These are phyloP conservation scores for Trochalopteron elliotii DNA, from an alignment of 2,113 vertebrate species.

Conservation along the genomic window DNA sequence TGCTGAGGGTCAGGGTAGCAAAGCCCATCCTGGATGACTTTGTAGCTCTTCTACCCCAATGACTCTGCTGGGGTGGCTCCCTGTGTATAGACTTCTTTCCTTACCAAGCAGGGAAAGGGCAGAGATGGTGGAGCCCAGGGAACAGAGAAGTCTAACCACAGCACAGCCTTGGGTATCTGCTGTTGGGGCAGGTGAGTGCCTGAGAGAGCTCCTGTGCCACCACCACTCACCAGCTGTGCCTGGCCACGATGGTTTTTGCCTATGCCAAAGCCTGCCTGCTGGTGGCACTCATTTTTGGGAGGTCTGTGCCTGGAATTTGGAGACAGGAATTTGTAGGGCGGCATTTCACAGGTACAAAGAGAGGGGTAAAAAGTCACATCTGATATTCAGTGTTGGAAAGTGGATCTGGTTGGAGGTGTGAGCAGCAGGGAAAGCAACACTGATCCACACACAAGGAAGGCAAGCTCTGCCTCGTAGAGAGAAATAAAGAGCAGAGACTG, in stretches of 20 bases:
- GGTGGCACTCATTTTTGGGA: not conserved
- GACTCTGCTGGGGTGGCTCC: not conserved
- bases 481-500: not conserved
- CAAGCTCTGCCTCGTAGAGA: not conserved
- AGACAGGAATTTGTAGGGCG: not conserved
- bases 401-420: not conserved
- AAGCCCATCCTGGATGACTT: not conserved
- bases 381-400: not conserved
- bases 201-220: not conserved
- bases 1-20: not conserved
- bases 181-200: fast-evolving
- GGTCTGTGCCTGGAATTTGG: not conserved
- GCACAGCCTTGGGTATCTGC: not conserved
- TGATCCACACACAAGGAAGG: not conserved
- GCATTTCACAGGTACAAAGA: fast-evolving
- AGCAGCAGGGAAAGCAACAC: fast-evolving
- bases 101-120: not conserved
- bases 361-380: not conserved
- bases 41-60: not conserved
- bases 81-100: not conserved
- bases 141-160: not conserved
- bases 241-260: not conserved
- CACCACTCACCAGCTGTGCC: not conserved
- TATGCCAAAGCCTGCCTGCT: not conserved
- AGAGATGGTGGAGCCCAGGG: not conserved